Evolutionary conservation across 2,113 vertebrate genomes (phyloP).

Genomic region (Hyla sarda): DNA sequence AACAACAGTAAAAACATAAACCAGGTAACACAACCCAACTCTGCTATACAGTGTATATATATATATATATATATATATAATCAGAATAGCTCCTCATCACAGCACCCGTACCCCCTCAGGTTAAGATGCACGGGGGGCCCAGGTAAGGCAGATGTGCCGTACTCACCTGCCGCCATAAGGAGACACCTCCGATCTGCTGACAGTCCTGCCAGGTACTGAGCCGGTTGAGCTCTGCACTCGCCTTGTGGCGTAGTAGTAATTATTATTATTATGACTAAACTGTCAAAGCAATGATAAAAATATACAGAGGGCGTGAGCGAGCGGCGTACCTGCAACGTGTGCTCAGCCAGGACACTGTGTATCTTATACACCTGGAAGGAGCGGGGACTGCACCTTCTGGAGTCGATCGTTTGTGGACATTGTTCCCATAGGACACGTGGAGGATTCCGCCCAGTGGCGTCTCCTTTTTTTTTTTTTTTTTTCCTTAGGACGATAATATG

Average conservation of each 20-base stretch:
- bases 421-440: neutral
- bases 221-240: neutral
- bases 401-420: neutral
- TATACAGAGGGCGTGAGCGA: constrained; percentile 33
- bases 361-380: neutral
- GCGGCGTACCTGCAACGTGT: neutral
- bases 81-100: too few species aligned
- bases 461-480: too few species aligned
- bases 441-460: too few species aligned
- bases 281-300: neutral
- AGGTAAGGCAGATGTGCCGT: neutral
- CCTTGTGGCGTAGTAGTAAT: constrained; percentile 8
- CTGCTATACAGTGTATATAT: too few species aligned
- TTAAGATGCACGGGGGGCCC: too few species aligned
- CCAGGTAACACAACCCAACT: too few species aligned
- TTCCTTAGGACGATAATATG: too few species aligned
- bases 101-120: too few species aligned
- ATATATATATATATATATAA: too few species aligned
- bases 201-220: neutral
- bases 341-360: neutral
- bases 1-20: too few species aligned
- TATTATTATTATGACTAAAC: constrained; percentile 46
- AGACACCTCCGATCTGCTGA: neutral
- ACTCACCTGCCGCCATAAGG: constrained; percentile 3
- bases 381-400: neutral